Evolutionary conservation across 2,113 vertebrate genomes (phyloP), one percentile per base, ranked within the genome.

Genomic region (Ailurus styani): DNA sequence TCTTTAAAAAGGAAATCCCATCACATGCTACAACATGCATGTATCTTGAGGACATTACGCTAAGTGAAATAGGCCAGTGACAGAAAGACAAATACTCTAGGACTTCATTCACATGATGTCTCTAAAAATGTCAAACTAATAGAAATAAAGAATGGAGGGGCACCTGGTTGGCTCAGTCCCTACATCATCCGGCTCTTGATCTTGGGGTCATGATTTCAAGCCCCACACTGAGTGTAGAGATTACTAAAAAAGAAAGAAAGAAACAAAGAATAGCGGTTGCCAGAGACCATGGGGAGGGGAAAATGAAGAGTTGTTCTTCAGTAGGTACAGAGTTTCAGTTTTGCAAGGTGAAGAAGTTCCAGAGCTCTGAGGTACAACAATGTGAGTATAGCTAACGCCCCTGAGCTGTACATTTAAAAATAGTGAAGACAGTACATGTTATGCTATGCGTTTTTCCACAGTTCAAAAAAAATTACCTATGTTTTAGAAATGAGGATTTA

Each of bases 351-450:
- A 8, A 62, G 72, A 77, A 5, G 23, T 62, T 29, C 55, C 20
- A 20, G 27, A 42, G 18, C 14, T 7, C 9, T 54, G 20, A 17
- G 17, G 27, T 18, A 42, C n/a, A 42, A 25, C 27, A 20, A 2
- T 25, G 4, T 17, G 29, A 34, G 11, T 1, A 15, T 3, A 17
- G n/a, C 15, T 34, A 81, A 34, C 47, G 1, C 27, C 10, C 2
- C 55, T 25, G 57, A 52, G 42, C 18, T 37, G 55, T 62, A 47
- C 31, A 5, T 17, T n/a, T 77, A 62, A 62, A 66, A 34, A 57
- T 18, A 12, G 47, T 66, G 21, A 42, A 42, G 47, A 55, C 3
- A 13, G 12, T 42, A 54, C 34, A 31, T 6, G 31, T 55, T 88
- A 34, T 45, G 37, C 50, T 64, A 27, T 29, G 9, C 5, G 10